These are phyloP conservation scores for Acleris literana DNA, from an alignment of 2,888 invertebrate species.

Conservation along the genomic window DNA sequence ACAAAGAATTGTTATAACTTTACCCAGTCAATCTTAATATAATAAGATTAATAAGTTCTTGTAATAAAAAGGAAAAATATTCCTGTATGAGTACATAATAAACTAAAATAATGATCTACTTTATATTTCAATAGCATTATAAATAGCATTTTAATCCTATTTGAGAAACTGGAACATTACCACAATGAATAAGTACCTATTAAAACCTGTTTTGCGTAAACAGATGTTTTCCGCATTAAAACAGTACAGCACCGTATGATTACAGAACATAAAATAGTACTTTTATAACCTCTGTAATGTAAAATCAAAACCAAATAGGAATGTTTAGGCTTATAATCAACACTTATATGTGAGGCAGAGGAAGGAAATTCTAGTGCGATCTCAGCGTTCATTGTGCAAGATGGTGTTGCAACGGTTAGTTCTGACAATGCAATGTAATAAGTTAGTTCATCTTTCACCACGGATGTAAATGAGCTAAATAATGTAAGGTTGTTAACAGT, in stretches of 20 bases:
- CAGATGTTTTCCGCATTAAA: neutral
- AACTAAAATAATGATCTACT: too few relatives aligned
- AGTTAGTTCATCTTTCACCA: conserved; percentile 16
- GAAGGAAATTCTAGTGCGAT: conserved; percentile 26
- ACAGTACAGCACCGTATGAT: neutral
- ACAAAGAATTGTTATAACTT: too few relatives aligned
- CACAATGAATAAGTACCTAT: too few relatives aligned
- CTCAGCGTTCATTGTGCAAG: conserved; percentile 28
- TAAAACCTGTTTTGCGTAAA: neutral
- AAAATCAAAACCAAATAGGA: conserved; percentile 16
- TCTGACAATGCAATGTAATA: conserved; percentile 26
- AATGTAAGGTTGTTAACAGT: neutral
- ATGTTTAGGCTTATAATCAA: conserved; percentile 32
- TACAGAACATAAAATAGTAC: neutral
- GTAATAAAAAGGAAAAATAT: too few relatives aligned
- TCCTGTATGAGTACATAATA: too few relatives aligned
- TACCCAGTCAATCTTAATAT: too few relatives aligned
- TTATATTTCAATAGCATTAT: too few relatives aligned
- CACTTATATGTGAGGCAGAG: conserved; percentile 24
- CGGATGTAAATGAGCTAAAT: neutral
- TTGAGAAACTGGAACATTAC: too few relatives aligned
- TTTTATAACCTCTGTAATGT: conserved; percentile 19
- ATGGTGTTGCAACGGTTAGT: conserved; percentile 31
- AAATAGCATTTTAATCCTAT: too few relatives aligned
- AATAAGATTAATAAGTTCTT: too few relatives aligned